Evolutionary conservation across 2,113 vertebrate species (phyloP), one percentile per base, ranked within the genome.

Genomic region (Chionis minor): DNA sequence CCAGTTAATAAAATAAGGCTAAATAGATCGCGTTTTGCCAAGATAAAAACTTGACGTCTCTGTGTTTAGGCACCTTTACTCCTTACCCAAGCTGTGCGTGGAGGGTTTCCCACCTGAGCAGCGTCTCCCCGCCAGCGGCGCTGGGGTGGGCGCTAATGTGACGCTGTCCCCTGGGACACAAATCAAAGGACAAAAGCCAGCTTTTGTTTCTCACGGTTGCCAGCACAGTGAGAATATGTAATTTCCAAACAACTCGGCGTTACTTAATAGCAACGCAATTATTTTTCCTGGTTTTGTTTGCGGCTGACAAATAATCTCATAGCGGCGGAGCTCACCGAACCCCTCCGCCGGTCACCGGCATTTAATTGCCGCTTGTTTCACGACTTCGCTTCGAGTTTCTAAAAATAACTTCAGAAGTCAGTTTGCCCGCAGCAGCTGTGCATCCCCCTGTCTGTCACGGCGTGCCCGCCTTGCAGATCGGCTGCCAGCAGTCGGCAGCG

Each of bases 371-470:
- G 7, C 73, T 28, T 1, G 9, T 52, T 71, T 30, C 24, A 1
- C 5, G 75, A 33, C 61, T 92, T 38, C 1, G 33, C 14, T 51
- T 35, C 55, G 3, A 45, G 65, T 10, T 75, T 45, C 77, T 59
- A 74, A 71, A 94, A 96, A 88, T 70, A 88, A 83, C 92, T 89
- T 21, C 15, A 45, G 86, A 17, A 33, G 1, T 14, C 16, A 77
- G 78, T 86, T 73, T 18, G 6, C 10, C 19, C 3, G 0, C 7
- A 6, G 90, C 47, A 86, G 58, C 91, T 63, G 91, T 58, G 1
- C 4, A 0, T 19, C 3, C 13, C n/a, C 51, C n/a, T 12, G 1
- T 3, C 47, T n/a, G 69, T 24, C 61, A 19, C 26, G 0, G 82
- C 11, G 79, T 5, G 38, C 56, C 81, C 24, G 52, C 92, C 21